Evolutionary conservation across 2,888 invertebrate genomes (phyloP).

Genomic region (Oscheius sp.): DNA sequence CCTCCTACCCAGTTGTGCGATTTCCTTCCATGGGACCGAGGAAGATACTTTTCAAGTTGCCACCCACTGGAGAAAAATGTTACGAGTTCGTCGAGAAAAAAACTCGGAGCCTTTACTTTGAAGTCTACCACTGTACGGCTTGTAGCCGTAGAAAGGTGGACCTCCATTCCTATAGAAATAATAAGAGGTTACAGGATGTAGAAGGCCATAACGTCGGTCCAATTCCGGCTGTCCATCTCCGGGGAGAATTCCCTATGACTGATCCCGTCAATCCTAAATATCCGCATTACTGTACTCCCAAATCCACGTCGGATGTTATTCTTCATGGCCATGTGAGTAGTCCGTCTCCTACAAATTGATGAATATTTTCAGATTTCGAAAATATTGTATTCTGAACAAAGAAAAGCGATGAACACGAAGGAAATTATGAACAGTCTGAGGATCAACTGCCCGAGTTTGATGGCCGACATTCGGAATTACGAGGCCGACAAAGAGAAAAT

Average conservation of each 20-base stretch:
- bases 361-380: neutral
- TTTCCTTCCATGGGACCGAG: slow-evolving; percentile 4
- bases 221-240: slow-evolving; percentile 1
- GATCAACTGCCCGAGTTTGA: too few species aligned
- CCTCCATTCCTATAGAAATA: neutral
- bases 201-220: neutral
- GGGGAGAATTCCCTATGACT: slow-evolving; percentile 7
- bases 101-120: slow-evolving; percentile 13
- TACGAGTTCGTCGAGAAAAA: slow-evolving; percentile 18
- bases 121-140: slow-evolving; percentile 10
- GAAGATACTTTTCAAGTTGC: neutral
- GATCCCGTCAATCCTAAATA: slow-evolving; percentile 8
- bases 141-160: slow-evolving; percentile 11
- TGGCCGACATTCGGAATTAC: neutral
- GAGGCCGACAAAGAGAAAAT: neutral
- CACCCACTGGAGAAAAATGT: neutral
- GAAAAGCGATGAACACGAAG: neutral
- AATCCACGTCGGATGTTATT: neutral
- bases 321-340: neutral
- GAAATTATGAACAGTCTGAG: neutral
- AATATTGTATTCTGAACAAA: neutral
- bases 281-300: slow-evolving; percentile 16
- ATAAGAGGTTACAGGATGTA: neutral
- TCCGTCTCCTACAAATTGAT: too few species aligned
- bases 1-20: neutral